These are phyloP conservation scores for Mylabris sibirica DNA, from an alignment of 2,888 invertebrate species.

Conservation along the genomic window DNA sequence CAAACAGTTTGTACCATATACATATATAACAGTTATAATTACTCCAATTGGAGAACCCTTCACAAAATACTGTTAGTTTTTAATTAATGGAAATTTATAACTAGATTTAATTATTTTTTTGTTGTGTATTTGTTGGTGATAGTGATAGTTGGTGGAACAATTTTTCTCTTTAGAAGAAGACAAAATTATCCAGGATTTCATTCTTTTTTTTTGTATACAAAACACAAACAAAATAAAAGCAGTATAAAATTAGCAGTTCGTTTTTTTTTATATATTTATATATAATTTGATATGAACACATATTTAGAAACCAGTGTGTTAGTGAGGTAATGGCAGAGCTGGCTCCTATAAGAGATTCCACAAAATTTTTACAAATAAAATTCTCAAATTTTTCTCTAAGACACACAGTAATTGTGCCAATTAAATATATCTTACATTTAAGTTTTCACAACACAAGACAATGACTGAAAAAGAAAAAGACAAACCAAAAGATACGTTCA, in stretches of 20 bases:
- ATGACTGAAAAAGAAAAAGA: slow-evolving; percentile 28
- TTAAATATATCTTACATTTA: slow-evolving; percentile 39
- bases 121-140: background rate
- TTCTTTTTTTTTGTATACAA: slow-evolving; percentile 41
- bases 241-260: slow-evolving; percentile 52
- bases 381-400: slow-evolving; percentile 47
- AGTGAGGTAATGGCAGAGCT: slow-evolving; percentile 59
- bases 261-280: slow-evolving; percentile 25
- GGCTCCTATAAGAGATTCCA: slow-evolving; percentile 54
- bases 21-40: slow-evolving; percentile 41
- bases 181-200: background rate
- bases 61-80: slow-evolving; percentile 51
- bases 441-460: slow-evolving; percentile 37
- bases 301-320: slow-evolving; percentile 53
- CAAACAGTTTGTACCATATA: slow-evolving; percentile 55
- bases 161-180: background rate
- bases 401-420: slow-evolving; percentile 37
- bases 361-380: slow-evolving; percentile 51
- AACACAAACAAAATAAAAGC: slow-evolving; percentile 43
- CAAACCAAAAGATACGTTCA: background rate
- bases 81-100: slow-evolving; percentile 39
- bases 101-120: slow-evolving; percentile 23
- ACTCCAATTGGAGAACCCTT: slow-evolving; percentile 40
- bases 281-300: slow-evolving; percentile 57
- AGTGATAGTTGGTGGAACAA: background rate